Evolutionary conservation across 64 coral and sea anemone species (phyloP).

Genomic region (Montipora cactus): DNA sequence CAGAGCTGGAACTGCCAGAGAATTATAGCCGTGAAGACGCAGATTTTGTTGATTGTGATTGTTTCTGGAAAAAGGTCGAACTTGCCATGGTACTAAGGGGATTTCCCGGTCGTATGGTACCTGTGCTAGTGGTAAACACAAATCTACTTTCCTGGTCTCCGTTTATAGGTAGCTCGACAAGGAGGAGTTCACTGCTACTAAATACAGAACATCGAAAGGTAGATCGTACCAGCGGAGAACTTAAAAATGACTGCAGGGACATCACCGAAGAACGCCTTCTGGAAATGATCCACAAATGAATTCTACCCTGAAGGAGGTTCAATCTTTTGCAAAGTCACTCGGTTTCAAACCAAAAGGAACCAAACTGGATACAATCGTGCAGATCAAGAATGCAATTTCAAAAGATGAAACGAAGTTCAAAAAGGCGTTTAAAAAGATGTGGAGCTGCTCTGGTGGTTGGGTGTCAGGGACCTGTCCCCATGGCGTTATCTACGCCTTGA

Average conservation of each 20-base stretch:
- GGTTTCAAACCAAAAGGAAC: constrained; percentile 37
- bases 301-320: constrained; percentile 15
- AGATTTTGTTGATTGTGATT: constrained; percentile 19
- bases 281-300: constrained; percentile 50
- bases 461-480: constrained; percentile 44
- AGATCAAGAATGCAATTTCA: constrained; percentile 29
- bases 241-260: constrained; percentile 69
- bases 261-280: constrained; percentile 67
- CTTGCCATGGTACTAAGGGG: constrained; percentile 46
- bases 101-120: constrained; percentile 14
- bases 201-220: constrained; percentile 75
- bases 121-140: constrained; percentile 33
- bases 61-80: constrained; percentile 50
- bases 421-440: constrained; percentile 61
- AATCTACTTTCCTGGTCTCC: constrained; percentile 70
- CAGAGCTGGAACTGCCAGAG: constrained; percentile 28
- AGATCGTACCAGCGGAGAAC: constrained; percentile 1
- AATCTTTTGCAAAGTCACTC: constrained; percentile 36
- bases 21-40: neutral
- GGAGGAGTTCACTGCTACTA: constrained; percentile 28
- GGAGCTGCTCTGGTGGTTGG: constrained; percentile 57
- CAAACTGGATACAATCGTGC: constrained; percentile 65
- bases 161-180: constrained; percentile 27
- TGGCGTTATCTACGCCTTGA: constrained; percentile 63
- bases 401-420: constrained; percentile 69